Base-by-base conservation (phyloP, 2,797 vertebrate species). In the Mus caroli region DNA sequence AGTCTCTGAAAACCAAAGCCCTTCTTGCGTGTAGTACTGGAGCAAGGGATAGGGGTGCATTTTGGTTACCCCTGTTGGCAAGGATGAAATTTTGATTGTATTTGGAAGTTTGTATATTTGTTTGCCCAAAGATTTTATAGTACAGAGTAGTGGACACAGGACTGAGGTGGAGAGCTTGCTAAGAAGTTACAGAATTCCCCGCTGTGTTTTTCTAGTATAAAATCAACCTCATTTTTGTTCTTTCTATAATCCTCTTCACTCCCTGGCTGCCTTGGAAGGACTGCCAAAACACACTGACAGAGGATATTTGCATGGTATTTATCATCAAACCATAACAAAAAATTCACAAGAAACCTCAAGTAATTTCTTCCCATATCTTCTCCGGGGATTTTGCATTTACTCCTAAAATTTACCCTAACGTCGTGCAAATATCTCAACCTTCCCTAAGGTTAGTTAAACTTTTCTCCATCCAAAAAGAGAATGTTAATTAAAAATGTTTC, bases 221-320 rank as follows among this genome's bases (percentile, higher is more conserved):
- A 93, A 95, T 96, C 79, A 94, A 88, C 91, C 60, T 96, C 28
- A 60, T 91, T 95, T 97, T 94, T 20, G 9, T 88, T 90, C 73
- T 87, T 89, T 82, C 67, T 56, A 8, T 97, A 96, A 97, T 97
- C 84, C 87, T 96, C 76, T 92, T 94, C 83, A 93, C 37, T 90
- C 95, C 88, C 97, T 94, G 46, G 52, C 95, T 58, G 87, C 84
- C 40, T 85, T 86, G 87, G 88, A 97, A 91, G 88, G 92, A 86
- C 46, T 97, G 92, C 96, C 97, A 97, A 97, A 96, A 93, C 67
- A 97, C 83, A 95, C 96, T 92, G 90, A 97, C 94, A 95, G 88
- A 94, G 92, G 86, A 91, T 96, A 95, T 97, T 96, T 97, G 89
- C 89, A 94, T 95, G 94, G 82, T 94, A 97, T 96, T 97, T 96